These are phyloP conservation scores for Coecobrya sp. DNA, from an alignment of 2,888 invertebrate species.

Conservation along the genomic window DNA sequence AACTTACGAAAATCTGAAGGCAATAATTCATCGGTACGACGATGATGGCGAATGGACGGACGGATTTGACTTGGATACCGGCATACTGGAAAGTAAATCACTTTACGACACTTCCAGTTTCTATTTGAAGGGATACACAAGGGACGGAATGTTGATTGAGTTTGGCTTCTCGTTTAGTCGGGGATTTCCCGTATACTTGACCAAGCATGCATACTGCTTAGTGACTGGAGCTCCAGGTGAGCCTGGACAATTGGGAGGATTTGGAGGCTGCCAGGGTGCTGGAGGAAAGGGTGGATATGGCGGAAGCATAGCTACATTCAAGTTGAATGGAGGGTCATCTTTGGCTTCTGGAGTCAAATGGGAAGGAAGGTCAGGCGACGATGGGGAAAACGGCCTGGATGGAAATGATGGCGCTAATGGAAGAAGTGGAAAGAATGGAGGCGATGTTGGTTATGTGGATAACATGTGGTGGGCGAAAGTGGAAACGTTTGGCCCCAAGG, in stretches of 20 bases:
- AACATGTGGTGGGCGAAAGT: background rate
- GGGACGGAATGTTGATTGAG: background rate
- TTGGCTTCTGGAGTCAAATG: no score
- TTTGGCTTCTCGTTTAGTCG: background rate
- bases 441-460: conserved; percentile 13
- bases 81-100: background rate
- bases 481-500: background rate
- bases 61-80: no score
- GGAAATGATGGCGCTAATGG: background rate
- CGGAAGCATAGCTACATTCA: background rate
- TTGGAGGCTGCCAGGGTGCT: conserved; percentile 4
- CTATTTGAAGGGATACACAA: background rate
- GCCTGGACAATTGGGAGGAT: conserved; percentile 1
- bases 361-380: no score
- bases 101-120: background rate
- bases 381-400: background rate
- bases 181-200: background rate
- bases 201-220: background rate
- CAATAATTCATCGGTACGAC: no score
- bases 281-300: conserved; percentile 40
- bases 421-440: background rate
- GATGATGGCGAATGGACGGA: no score
- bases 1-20: background rate
- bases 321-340: background rate
- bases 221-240: conserved; percentile 24